These are phyloP conservation scores for Allygus modestus DNA, from an alignment of 2,888 invertebrate genomes.

Conservation along the genomic window DNA sequence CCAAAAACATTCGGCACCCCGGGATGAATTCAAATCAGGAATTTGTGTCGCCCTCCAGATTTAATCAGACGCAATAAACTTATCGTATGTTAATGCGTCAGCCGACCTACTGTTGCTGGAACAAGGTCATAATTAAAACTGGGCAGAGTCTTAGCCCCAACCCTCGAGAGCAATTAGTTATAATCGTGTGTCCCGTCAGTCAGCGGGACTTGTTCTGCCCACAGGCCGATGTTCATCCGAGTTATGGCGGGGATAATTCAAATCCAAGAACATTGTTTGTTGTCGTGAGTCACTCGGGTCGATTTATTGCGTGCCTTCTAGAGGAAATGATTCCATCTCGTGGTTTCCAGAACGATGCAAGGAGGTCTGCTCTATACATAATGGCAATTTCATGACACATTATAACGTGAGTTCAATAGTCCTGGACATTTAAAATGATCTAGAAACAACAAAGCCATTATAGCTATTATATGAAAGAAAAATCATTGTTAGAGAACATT, in stretches of 20 bases:
- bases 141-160: background rate
- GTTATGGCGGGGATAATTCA: slow-evolving; percentile 49
- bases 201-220: slow-evolving; percentile 47
- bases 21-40: slow-evolving; percentile 20
- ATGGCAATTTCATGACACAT: background rate
- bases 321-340: slow-evolving; percentile 35
- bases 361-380: slow-evolving; percentile 28
- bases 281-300: slow-evolving; percentile 24
- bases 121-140: slow-evolving; percentile 50
- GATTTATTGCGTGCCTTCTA: slow-evolving; percentile 34
- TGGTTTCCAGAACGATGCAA: background rate
- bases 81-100: slow-evolving; percentile 21
- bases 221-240: slow-evolving; percentile 46
- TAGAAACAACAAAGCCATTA: too few relatives aligned
- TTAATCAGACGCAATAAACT: slow-evolving; percentile 26
- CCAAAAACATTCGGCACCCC: slow-evolving; percentile 15
- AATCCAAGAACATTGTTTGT: slow-evolving; percentile 53
- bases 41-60: slow-evolving; percentile 3
- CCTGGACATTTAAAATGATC: background rate
- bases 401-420: background rate
- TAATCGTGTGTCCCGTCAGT: slow-evolving; percentile 48
- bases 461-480: too few relatives aligned
- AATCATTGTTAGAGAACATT: too few relatives aligned
- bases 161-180: slow-evolving; percentile 36
- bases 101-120: slow-evolving; percentile 10